These are phyloP conservation scores for Chiridota heheva DNA, from an alignment of 35 echinoderm and acorn worm genomes.

Conservation along the genomic window DNA sequence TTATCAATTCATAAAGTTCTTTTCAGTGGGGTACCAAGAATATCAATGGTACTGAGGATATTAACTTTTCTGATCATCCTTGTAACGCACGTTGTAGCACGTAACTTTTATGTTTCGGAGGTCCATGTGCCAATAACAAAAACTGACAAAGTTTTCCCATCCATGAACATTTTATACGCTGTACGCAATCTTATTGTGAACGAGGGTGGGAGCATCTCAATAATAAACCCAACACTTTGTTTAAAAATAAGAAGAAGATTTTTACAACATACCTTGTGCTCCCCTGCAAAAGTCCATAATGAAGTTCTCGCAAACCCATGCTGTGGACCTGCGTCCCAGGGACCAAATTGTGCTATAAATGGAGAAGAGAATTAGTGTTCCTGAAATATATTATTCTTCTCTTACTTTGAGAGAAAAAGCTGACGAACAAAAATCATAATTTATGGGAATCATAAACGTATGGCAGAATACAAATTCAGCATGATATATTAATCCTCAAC, in stretches of 20 bases:
- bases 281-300: constrained; percentile 61
- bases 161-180: too few species aligned
- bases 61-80: too few species aligned
- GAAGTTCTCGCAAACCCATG: constrained; percentile 97
- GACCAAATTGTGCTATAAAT: constrained; percentile 88
- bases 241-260: background rate
- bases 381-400: background rate
- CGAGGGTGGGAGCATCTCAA: background rate
- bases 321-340: constrained; percentile 91
- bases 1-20: too few species aligned
- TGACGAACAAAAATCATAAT: background rate
- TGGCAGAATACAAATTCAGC: background rate
- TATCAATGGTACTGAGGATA: too few species aligned
- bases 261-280: constrained; percentile 26
- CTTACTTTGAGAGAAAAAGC: background rate
- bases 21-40: too few species aligned
- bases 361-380: background rate
- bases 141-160: too few species aligned
- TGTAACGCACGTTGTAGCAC: too few species aligned
- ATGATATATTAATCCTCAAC: background rate
- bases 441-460: background rate
- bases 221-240: background rate
- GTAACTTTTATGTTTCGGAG: too few species aligned
- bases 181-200: too few species aligned
- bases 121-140: too few species aligned